Evolutionary conservation across 1,140 invertebrate genomes (phyloP), one percentile per base, ranked within the genome.

Genomic region (Anastrepha ludens): DNA sequence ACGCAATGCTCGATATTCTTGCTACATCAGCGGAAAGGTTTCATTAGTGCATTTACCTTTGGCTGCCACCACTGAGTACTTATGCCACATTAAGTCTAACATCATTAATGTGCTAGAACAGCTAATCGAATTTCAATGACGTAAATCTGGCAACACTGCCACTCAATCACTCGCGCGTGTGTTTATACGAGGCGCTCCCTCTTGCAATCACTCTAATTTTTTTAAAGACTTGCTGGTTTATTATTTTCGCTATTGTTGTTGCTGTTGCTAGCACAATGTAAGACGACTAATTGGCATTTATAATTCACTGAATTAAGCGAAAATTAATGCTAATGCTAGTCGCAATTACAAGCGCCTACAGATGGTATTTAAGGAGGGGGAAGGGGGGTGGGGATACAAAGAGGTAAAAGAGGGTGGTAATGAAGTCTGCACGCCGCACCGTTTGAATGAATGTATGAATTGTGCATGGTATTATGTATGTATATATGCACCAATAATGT

Each of bases 241-340:
- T 81, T 81, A 81, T 11, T 2, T 55, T 81, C 29, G 44, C n/a
- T 50, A 17, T 11, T 55, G n/a, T 81, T 81, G 47, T 81, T 81
- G 7, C 44, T 70, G 29, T 70, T 70, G n/a, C 47, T 13, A 29
- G 47, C 44, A 55, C 47, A 81, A 20, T 81, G 74, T 58, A 55
- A 81, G 74, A 55, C 47, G n/a, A 29, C 47, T 81, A 81, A 81
- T 81, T 81, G n/a, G 47, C 74, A 81, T 81, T 81, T 81, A n/a
- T 81, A 74, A 81, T 81, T 81, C 74, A 81, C 74, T 55, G 47
- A 58, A 81, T 81, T 81, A 81, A 81, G 74, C 47, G 74, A 58
- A 81, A 81, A 81, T 81, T 50, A 81, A 81, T 81, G 74, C 74
- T 81, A 81, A 81, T 81, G 74, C n/a, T 20, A 81, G 74, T 20